These are phyloP conservation scores for Sylvilagus floridanus DNA, from an alignment of 2,797 vertebrate species.

Conservation along the genomic window DNA sequence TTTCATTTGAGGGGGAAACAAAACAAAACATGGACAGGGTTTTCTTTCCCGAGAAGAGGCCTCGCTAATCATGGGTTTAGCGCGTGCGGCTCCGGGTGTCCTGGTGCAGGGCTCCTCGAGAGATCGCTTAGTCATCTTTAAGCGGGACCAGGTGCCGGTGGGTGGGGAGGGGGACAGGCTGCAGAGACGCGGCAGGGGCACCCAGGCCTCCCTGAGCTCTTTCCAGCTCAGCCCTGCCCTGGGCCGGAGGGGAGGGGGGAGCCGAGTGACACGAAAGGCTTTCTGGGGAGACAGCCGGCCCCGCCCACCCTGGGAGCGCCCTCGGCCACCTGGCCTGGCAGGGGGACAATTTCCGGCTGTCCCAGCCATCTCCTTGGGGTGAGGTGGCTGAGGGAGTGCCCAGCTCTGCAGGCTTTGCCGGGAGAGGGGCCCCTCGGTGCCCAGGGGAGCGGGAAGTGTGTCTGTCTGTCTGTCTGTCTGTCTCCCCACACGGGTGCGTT, in stretches of 20 bases:
- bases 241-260: neutral
- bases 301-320: neutral
- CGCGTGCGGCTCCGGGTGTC: constrained; percentile 56
- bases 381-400: neutral
- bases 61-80: constrained; percentile 46
- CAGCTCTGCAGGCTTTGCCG: neutral
- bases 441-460: neutral
- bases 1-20: constrained; percentile 80
- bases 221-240: neutral
- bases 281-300: neutral
- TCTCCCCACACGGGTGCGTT: neutral
- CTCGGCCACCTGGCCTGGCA: neutral
- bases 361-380: neutral
- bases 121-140: constrained; percentile 77
- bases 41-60: constrained; percentile 75
- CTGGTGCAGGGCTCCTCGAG: neutral
- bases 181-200: neutral
- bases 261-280: neutral
- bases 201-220: neutral
- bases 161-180: neutral
- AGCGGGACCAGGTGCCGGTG: constrained; percentile 26
- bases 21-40: constrained; percentile 76
- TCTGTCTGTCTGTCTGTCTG: no score
- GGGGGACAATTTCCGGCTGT: neutral
- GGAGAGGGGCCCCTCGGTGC: neutral